phyloP scores from a whole-genome alignment of 1,140 invertebrate genomes.

The Macrocentrus cingulum region DNA sequence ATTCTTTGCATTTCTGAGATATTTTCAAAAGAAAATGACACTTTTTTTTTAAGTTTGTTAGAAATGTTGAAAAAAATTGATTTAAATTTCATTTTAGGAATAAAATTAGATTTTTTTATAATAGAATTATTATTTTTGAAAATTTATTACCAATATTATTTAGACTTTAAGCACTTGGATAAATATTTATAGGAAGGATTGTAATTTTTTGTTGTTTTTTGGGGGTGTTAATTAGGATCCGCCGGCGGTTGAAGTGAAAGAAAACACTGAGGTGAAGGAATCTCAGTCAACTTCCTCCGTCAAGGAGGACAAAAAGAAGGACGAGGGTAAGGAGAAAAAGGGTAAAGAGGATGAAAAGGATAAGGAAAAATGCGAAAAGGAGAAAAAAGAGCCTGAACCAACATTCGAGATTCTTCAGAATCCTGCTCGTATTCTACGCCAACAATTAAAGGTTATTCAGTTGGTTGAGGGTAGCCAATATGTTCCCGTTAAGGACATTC shows the following conservation, averaged over 20 bases:
- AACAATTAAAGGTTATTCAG: slow-evolving; percentile 87
- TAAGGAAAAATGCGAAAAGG: slow-evolving; percentile 60
- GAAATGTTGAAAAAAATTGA: too few species aligned
- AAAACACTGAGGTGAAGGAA: slow-evolving; percentile 23
- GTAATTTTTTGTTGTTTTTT: too few species aligned
- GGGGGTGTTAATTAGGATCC: slow-evolving; percentile 35
- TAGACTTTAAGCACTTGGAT: too few species aligned
- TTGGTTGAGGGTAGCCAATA: slow-evolving; percentile 81
- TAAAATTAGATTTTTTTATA: too few species aligned
- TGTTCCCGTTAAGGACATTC: slow-evolving; percentile 85
- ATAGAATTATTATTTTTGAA: too few species aligned
- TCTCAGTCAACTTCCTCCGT: slow-evolving; percentile 3
- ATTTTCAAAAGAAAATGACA: too few species aligned
- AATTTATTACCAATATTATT: too few species aligned
- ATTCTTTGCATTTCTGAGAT: too few species aligned
- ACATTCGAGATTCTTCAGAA: slow-evolving; percentile 91
- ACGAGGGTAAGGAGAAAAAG: slow-evolving; percentile 59
- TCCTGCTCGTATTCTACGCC: slow-evolving; percentile 90
- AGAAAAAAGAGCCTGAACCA: slow-evolving; percentile 83
- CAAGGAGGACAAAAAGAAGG: slow-evolving; percentile 65
- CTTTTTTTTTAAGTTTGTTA: too few species aligned
- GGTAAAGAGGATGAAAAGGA: slow-evolving; percentile 59
- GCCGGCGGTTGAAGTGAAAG: slow-evolving; percentile 30
- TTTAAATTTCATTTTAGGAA: too few species aligned
- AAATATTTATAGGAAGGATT: too few species aligned